phyloP scores from a whole-genome alignment of 30 jellyfish, hydroid and myxozoan genomes.

The Chironex yamaguchii region DNA sequence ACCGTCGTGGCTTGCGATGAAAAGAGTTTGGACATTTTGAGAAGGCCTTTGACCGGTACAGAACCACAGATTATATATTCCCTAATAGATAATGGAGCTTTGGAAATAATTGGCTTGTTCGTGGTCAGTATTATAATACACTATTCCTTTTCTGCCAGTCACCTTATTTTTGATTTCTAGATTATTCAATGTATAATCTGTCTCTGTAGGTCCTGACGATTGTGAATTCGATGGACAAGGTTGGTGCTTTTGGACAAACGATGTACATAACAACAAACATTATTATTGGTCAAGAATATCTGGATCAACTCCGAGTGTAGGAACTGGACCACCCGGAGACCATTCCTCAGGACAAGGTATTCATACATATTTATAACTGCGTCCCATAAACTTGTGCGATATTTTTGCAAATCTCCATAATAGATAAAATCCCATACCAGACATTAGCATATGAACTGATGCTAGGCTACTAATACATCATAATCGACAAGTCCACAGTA shows the following conservation, averaged over 20 bases:
- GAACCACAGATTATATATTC: neutral
- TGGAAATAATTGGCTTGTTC: neutral
- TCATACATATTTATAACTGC: no score
- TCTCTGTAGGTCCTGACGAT: conserved; percentile 58
- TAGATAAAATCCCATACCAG: no score
- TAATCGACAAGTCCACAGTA: no score
- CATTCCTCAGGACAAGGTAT: conserved; percentile 79
- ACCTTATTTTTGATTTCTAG: no score
- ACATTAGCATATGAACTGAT: no score
- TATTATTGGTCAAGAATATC: conserved; percentile 59
- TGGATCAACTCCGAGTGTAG: conserved; percentile 74
- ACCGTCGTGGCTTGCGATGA: neutral
- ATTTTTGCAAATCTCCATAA: no score
- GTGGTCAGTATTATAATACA: neutral
- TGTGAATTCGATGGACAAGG: conserved; percentile 85
- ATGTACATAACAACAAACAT: conserved; percentile 5
- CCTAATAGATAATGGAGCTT: neutral
- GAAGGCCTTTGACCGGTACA: neutral
- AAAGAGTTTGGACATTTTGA: neutral
- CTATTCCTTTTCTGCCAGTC: no score
- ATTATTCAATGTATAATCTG: no score
- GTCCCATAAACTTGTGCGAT: no score
- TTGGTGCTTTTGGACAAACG: conserved; percentile 83
- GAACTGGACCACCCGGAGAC: conserved; percentile 80
- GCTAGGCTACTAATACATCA: no score